Base-by-base conservation (phyloP, 2,797 vertebrate species). In the Lycodopsis pacificus region DNA sequence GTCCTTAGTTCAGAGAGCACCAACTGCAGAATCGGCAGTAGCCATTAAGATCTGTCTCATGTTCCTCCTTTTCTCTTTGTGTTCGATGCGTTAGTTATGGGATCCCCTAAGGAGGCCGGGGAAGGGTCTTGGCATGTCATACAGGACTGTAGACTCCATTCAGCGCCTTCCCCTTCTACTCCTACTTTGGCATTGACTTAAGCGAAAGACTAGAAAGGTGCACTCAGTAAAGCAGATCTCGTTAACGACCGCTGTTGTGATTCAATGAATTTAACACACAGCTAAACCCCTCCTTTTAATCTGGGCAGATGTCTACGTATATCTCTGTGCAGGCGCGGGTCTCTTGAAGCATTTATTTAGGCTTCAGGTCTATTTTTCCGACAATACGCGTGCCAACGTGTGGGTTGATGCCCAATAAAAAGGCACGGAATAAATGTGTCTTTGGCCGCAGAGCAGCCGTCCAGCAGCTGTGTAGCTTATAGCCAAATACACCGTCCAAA, bases 1-100 rank as follows among this genome's bases (percentile, higher is more conserved):
- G 17, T 57, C 36, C 32, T 14, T 3, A 27, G 75, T 57, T 82
- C 85, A 77, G 49, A 84, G 75, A 71, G 44, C 67, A 78, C 63
- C 56, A 69, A 44, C 22, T 77, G 71, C 63, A 22, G 63, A 72
- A 69, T 73, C 44, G 11, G 67, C 34, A 51, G 40, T 22, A 59
- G 65, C 59, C 71, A 79, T 83, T 75, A 71, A 63, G 51, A 80
- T 65, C 56, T 13, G 40, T 65, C 63, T 72, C 11, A 20, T 78
- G 76, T 75, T 22, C 57, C 30, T 38, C 7, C 7, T 61, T 66
- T 48, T 63, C 30, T 78, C 27, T 19, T 5, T 64, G 7, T 59
- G 38, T 63, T 53, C 1, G 53, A 19, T 61, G 73, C 48, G 32
- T 68, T 59, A 65, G 40, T 66, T 68, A 48, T 54, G 32, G 46